phyloP scores from a whole-genome alignment of 2,113 vertebrate genomes.

The Osmerus eperlanus region DNA sequence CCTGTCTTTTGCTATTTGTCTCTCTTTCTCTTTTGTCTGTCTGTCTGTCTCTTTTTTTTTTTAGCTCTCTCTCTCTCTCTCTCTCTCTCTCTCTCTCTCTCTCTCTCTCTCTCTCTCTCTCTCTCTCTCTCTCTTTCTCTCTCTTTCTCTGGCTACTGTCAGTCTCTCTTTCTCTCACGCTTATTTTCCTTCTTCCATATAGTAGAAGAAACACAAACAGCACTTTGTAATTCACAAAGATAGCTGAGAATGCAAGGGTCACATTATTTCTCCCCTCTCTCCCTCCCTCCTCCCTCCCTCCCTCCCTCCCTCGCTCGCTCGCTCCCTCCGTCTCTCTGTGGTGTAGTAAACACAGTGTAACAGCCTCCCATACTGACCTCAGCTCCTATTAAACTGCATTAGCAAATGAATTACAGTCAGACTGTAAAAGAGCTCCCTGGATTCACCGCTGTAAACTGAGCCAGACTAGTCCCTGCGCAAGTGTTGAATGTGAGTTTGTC shows the following conservation, averaged over 20 bases:
- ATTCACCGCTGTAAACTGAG: too few species aligned
- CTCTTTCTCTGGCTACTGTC: too few species aligned
- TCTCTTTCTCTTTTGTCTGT: background rate
- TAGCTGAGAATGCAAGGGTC: too few species aligned
- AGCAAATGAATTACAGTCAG: slow-evolving; percentile 25
- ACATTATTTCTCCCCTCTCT: background rate
- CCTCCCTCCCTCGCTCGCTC: background rate
- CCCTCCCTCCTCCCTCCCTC: background rate
- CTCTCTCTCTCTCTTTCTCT: background rate
- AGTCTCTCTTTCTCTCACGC: slow-evolving; percentile 45
- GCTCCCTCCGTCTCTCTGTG: slow-evolving; percentile 10
- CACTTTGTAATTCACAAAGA: too few species aligned
- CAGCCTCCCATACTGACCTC: background rate
- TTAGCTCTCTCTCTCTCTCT: background rate
- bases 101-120: background rate
- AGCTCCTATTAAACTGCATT: slow-evolving; percentile 19
- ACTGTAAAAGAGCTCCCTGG: slow-evolving; percentile 13
- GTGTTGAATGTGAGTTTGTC: slow-evolving; percentile 27
- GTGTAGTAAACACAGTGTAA: slow-evolving; percentile 22
- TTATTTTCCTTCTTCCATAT: slow-evolving; percentile 21
- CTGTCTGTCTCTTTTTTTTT: too few species aligned
- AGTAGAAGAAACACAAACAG: too few species aligned
- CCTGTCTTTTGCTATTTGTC: background rate
- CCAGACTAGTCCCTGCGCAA: slow-evolving; percentile 17
- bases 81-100: background rate